phyloP scores from a whole-genome alignment of 2,797 vertebrate species.

The Tokudaia muenninki region DNA sequence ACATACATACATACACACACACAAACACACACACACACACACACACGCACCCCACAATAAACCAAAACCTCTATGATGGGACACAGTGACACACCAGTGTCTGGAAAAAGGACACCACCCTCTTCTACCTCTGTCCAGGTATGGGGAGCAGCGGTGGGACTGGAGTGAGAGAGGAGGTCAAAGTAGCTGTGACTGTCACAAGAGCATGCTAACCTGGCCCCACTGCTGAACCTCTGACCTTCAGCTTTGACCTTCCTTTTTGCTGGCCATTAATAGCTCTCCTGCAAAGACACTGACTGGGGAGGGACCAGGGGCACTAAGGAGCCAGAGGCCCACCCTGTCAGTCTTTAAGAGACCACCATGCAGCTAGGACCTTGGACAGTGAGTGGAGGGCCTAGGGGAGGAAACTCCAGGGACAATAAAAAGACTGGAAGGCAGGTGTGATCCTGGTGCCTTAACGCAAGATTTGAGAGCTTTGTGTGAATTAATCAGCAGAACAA shows the following conservation, averaged over 20 bases:
- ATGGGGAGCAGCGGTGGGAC: rapidly evolving
- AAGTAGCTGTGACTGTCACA: not conserved
- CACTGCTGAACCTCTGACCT: not conserved
- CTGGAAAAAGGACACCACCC: not conserved
- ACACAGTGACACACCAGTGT: not conserved
- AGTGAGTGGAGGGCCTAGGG: not conserved
- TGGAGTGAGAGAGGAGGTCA: not conserved
- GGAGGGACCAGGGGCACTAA: not conserved
- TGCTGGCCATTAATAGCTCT: not conserved
- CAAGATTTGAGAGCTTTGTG: not conserved
- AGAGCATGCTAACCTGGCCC: not conserved
- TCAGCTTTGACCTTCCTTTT: not conserved
- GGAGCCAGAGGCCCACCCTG: not conserved
- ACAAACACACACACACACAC: not conserved
- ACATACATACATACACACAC: too few species aligned
- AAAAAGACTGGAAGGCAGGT: not conserved
- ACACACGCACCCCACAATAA: too few species aligned
- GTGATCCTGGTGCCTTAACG: not conserved
- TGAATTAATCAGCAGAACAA: not conserved
- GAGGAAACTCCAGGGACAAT: not conserved
- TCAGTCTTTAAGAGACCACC: not conserved
- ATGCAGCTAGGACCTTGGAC: not conserved
- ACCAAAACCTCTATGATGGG: not conserved
- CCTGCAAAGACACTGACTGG: not conserved
- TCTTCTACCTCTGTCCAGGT: not conserved